These are phyloP conservation scores for Galbula dea DNA, from an alignment of 2,113 vertebrate species.

Conservation along the genomic window DNA sequence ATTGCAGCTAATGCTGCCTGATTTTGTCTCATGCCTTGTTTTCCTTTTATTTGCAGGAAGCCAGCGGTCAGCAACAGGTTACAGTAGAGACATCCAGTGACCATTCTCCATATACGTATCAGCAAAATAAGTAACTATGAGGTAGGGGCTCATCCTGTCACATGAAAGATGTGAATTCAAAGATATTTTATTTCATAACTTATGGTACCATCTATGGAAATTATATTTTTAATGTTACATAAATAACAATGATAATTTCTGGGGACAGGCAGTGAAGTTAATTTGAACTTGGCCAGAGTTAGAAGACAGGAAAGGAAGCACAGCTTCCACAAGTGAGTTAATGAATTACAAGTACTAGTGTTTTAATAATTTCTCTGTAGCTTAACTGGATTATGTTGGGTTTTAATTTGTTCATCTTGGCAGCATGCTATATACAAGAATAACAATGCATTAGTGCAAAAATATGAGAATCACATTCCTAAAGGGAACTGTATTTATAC, in stretches of 20 bases:
- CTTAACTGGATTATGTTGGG: not conserved
- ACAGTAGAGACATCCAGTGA: constrained; percentile 89
- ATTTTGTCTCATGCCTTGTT: constrained; percentile 21
- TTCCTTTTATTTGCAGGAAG: constrained; percentile 81
- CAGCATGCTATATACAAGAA: not conserved
- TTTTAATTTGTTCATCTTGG: constrained; percentile 18
- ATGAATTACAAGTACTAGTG: not conserved
- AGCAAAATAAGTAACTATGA: constrained; percentile 93
- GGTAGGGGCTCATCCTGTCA: constrained; percentile 68
- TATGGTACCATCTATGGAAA: not conserved
- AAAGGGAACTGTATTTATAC: not conserved
- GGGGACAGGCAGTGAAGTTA: not conserved
- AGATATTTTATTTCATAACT: not conserved
- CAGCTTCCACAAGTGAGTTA: not conserved
- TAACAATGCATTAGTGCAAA: not conserved
- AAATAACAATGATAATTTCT: not conserved
- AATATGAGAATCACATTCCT: not conserved
- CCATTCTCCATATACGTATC: constrained; percentile 94
- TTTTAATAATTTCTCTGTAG: not conserved
- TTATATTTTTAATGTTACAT: not conserved
- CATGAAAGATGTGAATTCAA: constrained; percentile 7
- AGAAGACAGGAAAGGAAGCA: not conserved
- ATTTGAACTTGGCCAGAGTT: not conserved
- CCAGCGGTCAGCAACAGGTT: constrained; percentile 87
- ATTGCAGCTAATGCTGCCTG: not conserved